Evolutionary conservation across 2,888 invertebrate species (phyloP).

Genomic region (Acleris literana): DNA sequence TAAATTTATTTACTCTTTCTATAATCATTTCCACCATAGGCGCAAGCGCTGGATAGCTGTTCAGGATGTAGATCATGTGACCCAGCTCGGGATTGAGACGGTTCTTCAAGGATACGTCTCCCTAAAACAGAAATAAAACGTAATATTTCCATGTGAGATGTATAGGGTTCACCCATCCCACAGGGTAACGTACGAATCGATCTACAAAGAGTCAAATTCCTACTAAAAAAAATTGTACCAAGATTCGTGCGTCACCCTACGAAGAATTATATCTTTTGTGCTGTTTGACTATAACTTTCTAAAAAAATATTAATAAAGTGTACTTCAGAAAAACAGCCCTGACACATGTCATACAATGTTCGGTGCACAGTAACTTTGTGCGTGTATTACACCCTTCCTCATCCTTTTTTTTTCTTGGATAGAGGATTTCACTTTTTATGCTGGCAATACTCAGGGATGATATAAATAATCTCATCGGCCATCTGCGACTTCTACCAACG

Average conservation of each 20-base stretch:
- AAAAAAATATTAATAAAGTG: no score
- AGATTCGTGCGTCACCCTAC: no score
- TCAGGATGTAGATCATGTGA: slow-evolving; percentile 69
- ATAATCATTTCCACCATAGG: slow-evolving; percentile 63
- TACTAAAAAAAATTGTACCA: no score
- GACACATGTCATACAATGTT: slow-evolving; percentile 34
- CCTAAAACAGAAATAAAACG: slow-evolving; percentile 43
- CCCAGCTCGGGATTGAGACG: slow-evolving; percentile 73
- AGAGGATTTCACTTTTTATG: slow-evolving; percentile 4
- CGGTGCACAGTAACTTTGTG: no score
- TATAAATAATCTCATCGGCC: not conserved
- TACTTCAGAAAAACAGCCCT: slow-evolving; percentile 29
- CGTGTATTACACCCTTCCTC: no score
- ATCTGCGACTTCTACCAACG: slow-evolving; percentile 2
- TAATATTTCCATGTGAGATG: no score
- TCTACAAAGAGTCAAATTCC: no score
- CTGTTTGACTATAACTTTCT: no score
- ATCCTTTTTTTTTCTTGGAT: slow-evolving; percentile 24
- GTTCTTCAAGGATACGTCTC: slow-evolving; percentile 63
- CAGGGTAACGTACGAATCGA: no score
- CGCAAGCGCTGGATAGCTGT: slow-evolving; percentile 63
- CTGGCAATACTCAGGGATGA: not conserved
- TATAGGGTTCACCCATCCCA: no score
- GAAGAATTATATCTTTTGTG: no score
- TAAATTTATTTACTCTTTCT: slow-evolving; percentile 6